phyloP scores from a whole-genome alignment of 2,797 vertebrate species.

The Phrynocephalus vlangalii region DNA sequence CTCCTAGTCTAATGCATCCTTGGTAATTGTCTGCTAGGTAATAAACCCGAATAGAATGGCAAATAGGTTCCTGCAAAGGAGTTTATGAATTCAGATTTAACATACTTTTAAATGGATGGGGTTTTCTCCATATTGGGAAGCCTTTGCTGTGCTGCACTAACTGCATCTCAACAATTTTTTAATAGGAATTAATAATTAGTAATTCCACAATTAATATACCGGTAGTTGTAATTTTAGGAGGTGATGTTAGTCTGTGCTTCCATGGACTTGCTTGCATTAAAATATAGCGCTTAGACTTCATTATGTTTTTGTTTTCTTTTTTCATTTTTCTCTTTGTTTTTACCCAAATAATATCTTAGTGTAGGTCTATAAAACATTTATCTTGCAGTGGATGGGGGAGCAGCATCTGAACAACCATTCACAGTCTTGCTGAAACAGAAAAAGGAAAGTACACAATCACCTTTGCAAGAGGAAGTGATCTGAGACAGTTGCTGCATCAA shows the following conservation, averaged over 20 bases:
- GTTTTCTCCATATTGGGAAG: not conserved
- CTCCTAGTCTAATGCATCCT: constrained; percentile 31
- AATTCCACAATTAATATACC: not conserved
- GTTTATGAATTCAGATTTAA: constrained; percentile 27
- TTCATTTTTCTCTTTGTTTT: no score
- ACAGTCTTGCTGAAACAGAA: not conserved
- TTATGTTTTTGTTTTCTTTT: no score
- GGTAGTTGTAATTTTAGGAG: no score
- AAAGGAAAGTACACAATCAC: not conserved
- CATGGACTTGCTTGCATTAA: no score
- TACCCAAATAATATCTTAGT: not conserved
- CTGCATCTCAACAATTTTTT: not conserved
- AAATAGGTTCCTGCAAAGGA: constrained; percentile 32
- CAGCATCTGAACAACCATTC: not conserved
- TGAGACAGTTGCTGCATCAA: no score
- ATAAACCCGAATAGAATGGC: constrained; percentile 34
- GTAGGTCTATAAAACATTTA: not conserved
- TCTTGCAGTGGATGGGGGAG: not conserved
- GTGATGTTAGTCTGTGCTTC: no score
- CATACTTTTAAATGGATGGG: constrained; percentile 1
- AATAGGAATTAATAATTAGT: not conserved
- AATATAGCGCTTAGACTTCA: no score
- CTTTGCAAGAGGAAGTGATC: not conserved
- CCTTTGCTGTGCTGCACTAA: not conserved
- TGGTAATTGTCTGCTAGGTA: constrained; percentile 31